These are phyloP conservation scores for Melospiza georgiana DNA, from an alignment of 2,113 vertebrate genomes.

Conservation along the genomic window DNA sequence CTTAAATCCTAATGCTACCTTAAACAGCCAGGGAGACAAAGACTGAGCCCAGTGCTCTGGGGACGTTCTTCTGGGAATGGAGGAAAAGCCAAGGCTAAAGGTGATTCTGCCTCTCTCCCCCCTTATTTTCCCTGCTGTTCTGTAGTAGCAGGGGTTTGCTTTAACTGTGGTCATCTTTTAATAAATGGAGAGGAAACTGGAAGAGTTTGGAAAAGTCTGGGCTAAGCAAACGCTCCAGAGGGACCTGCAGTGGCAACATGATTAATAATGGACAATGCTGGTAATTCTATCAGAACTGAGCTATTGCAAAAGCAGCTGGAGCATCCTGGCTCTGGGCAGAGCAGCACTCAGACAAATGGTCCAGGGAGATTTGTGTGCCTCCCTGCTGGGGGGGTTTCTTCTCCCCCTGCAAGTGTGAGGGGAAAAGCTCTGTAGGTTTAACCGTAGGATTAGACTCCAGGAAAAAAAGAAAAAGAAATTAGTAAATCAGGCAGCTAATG, in stretches of 20 bases:
- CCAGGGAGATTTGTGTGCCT: not conserved
- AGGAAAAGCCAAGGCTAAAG: not conserved
- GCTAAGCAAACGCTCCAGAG: slow-evolving; percentile 27
- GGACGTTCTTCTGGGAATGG: not conserved
- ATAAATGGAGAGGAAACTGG: not conserved
- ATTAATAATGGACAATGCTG: slow-evolving; percentile 55
- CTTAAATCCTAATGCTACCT: not conserved
- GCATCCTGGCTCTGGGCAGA: not conserved
- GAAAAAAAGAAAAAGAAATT: not conserved
- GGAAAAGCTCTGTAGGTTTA: not conserved
- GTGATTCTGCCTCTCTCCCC: not conserved
- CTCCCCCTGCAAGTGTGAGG: not conserved
- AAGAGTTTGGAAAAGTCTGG: not conserved
- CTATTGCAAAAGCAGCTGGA: slow-evolving; percentile 57
- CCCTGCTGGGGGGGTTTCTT: not conserved
- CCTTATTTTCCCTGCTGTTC: not conserved
- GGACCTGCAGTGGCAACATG: slow-evolving; percentile 47
- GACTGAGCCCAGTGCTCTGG: no score
- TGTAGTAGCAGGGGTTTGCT: not conserved
- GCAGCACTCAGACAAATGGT: not conserved
- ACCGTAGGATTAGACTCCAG: not conserved
- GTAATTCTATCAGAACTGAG: slow-evolving; percentile 37
- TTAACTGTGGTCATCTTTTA: not conserved
- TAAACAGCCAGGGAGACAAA: not conserved
- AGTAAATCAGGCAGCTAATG: not conserved